Conservation (phyloP, 2,113 vertebrate genomes). For the Gobio gobio region DNA sequence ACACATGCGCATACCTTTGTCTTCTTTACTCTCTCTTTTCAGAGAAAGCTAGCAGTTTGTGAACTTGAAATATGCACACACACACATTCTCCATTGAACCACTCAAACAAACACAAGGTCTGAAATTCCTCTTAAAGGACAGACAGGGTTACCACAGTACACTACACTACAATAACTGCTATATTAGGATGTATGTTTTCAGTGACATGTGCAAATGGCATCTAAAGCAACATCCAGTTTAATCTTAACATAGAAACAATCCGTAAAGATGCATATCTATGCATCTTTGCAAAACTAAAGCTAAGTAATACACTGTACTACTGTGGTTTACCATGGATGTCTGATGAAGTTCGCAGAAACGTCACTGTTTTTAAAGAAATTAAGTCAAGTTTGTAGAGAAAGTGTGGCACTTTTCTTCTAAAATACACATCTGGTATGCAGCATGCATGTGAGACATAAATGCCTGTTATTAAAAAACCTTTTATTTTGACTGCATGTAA, state of each 20-base stretch:
- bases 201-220: neutral
- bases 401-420: neutral
- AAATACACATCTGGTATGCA: neutral
- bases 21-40: neutral
- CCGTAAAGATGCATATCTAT: neutral
- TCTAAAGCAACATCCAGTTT: neutral
- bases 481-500: neutral
- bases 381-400: neutral
- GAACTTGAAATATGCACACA: conserved; percentile 8
- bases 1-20: no score
- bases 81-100: neutral
- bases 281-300: neutral
- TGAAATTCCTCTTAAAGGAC: conserved; percentile 4
- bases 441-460: neutral
- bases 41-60: neutral
- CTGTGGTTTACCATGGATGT: neutral
- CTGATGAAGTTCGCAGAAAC: neutral
- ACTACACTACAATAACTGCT: conserved; percentile 28
- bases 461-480: neutral
- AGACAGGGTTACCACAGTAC: conserved; percentile 1
- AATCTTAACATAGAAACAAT: neutral
- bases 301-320: neutral
- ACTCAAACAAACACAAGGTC: conserved; percentile 13
- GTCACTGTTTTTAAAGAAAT: neutral
- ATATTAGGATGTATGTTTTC: neutral